Conservation (phyloP, 2,113 vertebrate species). For the Azemiops feae region DNA sequence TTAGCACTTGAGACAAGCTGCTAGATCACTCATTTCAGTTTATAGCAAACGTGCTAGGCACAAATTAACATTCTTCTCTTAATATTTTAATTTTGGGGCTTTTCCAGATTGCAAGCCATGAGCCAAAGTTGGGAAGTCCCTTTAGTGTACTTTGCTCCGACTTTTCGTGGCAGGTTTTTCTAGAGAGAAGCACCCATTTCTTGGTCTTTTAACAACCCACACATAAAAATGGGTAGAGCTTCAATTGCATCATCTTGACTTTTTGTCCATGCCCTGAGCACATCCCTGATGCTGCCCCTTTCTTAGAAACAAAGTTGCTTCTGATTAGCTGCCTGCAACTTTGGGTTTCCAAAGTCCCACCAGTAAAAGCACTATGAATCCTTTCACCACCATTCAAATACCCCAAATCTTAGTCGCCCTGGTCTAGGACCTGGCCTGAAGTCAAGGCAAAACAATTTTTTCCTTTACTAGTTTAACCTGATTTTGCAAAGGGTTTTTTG, state of each 20-base stretch:
- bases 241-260: neutral
- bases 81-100: neutral
- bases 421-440: neutral
- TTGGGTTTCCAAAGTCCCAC: neutral
- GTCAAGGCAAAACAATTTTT: neutral
- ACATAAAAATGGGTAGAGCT: neutral
- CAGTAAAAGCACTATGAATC: neutral
- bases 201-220: neutral
- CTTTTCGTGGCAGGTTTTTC: neutral
- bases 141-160: neutral
- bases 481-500: neutral
- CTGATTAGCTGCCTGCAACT: neutral
- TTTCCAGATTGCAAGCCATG: neutral
- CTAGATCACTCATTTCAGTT: slow-evolving; percentile 6
- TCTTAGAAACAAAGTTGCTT: neutral
- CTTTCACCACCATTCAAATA: neutral
- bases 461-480: neutral
- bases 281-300: neutral
- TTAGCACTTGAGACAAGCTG: neutral
- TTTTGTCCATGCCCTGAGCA: neutral
- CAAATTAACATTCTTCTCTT: slow-evolving; percentile 19
- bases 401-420: neutral
- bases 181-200: neutral
- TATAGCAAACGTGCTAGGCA: slow-evolving; percentile 1
- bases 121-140: neutral